These are phyloP conservation scores for Acanthosepion esculentum DNA, from an alignment of 2,888 invertebrate species.

Conservation along the genomic window DNA sequence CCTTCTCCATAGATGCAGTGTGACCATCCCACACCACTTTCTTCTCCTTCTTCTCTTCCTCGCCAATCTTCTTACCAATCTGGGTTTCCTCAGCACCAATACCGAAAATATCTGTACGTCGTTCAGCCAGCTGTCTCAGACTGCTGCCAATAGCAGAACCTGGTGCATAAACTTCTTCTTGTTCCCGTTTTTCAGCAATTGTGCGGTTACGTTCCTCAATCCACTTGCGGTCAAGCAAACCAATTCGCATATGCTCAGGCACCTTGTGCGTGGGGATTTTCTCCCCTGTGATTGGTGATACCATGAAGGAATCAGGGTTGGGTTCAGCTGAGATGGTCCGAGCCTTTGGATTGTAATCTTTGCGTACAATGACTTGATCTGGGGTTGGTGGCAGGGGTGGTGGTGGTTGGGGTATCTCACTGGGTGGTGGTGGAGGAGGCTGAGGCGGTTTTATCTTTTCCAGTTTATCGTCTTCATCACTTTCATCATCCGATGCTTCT, in stretches of 20 bases:
- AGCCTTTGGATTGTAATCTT: conserved; percentile 94
- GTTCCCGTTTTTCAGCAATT: conserved; percentile 92
- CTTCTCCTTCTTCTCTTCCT: conserved; percentile 83
- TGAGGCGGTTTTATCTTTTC: conserved; percentile 54
- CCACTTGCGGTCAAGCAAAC: conserved; percentile 94
- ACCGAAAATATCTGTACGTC: conserved; percentile 99
- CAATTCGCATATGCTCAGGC: conserved; percentile 96
- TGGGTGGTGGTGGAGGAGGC: conserved; percentile 66
- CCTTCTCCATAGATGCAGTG: conserved; percentile 96
- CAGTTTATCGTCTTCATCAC: conserved; percentile 60
- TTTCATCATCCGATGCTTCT: conserved; percentile 67
- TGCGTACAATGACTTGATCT: conserved; percentile 94
- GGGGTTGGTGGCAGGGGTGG: conserved; percentile 87
- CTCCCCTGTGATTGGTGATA: conserved; percentile 98
- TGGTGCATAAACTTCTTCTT: conserved; percentile 84
- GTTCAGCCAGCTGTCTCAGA: conserved; percentile 94
- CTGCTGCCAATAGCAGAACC: conserved; percentile 93
- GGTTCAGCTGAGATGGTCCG: conserved; percentile 59
- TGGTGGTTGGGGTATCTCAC: conserved; percentile 77
- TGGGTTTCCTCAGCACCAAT: conserved; percentile 97
- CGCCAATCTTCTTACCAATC: conserved; percentile 91
- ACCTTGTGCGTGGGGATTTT: conserved; percentile 97
- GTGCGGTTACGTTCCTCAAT: conserved; percentile 96
- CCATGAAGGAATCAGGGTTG: conserved; percentile 81
- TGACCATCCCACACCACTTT: conserved; percentile 98